Evolutionary conservation across 2,888 invertebrate genomes (phyloP).

Genomic region (Hemaris fuciformis): DNA sequence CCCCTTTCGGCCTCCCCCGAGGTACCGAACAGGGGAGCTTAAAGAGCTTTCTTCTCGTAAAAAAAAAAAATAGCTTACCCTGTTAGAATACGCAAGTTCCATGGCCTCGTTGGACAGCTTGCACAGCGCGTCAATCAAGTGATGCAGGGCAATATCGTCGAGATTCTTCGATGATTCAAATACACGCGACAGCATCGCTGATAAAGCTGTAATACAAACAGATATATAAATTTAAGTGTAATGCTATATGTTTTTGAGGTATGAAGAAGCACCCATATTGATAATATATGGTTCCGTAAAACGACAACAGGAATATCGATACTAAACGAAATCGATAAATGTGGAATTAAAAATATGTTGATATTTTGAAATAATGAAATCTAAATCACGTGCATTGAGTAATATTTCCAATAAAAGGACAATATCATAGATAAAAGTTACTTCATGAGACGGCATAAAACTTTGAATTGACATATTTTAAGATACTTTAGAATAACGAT

Average conservation of each 20-base stretch:
- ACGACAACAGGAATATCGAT: not conserved
- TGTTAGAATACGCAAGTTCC: constrained; percentile 97
- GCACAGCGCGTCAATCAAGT: constrained; percentile 97
- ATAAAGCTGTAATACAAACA: constrained; percentile 80
- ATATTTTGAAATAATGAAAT: no score
- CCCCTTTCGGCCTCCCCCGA: no score
- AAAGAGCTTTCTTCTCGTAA: no score
- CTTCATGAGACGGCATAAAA: no score
- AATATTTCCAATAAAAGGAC: no score
- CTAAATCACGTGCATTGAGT: no score
- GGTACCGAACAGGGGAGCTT: no score
- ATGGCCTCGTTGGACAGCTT: constrained; percentile 98
- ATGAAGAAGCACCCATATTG: not conserved
- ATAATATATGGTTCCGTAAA: not conserved
- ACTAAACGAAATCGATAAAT: not conserved
- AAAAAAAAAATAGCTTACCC: no score
- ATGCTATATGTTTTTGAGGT: not conserved
- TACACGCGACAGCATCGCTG: constrained; percentile 94
- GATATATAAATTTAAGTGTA: not conserved
- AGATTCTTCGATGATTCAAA: constrained; percentile 97
- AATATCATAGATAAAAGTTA: no score
- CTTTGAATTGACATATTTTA: no score
- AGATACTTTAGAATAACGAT: no score
- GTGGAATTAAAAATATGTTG: no score
- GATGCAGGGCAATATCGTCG: constrained; percentile 96